Conservation (phyloP, 2,888 invertebrate species). For the Andrena flavipes region DNA sequence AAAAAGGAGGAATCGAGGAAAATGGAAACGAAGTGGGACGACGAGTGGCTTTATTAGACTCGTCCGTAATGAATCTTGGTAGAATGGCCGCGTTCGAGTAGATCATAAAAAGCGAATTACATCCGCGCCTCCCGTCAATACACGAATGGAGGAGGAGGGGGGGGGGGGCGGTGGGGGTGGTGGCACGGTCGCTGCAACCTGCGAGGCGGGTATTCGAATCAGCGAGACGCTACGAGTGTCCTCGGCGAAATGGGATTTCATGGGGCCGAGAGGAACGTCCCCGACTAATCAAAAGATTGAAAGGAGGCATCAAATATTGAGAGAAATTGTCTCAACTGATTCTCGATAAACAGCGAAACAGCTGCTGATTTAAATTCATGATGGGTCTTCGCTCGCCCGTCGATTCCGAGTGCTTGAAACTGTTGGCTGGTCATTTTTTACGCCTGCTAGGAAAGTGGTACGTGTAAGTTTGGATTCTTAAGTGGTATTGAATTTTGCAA, state of each 20-base stretch:
- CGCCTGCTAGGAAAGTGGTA: no score
- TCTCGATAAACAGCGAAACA: constrained; percentile 14
- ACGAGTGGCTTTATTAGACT: constrained; percentile 65
- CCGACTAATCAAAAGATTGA: constrained; percentile 9
- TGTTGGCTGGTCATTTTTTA: no score
- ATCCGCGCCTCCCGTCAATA: constrained; percentile 27
- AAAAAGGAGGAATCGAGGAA: constrained; percentile 23
- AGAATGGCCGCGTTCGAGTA: constrained; percentile 43
- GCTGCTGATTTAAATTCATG: constrained; percentile 24
- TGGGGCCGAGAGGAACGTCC: constrained; percentile 1
- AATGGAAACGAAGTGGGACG: constrained; percentile 56
- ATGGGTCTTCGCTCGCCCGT: not conserved
- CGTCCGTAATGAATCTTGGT: constrained; percentile 65
- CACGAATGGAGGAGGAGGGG: constrained; percentile 2
- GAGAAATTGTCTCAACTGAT: constrained; percentile 13
- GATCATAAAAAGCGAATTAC: constrained; percentile 60
- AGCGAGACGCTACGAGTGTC: not conserved
- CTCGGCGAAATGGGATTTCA: constrained; percentile 16
- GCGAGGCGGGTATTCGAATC: constrained; percentile 18
- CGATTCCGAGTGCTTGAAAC: not conserved
- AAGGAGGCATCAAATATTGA: constrained; percentile 29
- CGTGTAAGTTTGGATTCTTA: no score
- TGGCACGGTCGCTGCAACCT: not conserved
- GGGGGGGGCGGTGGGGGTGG: not conserved
- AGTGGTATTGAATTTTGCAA: no score